Evolutionary conservation across 1,140 invertebrate species (phyloP).

Genomic region (Samia ricini): DNA sequence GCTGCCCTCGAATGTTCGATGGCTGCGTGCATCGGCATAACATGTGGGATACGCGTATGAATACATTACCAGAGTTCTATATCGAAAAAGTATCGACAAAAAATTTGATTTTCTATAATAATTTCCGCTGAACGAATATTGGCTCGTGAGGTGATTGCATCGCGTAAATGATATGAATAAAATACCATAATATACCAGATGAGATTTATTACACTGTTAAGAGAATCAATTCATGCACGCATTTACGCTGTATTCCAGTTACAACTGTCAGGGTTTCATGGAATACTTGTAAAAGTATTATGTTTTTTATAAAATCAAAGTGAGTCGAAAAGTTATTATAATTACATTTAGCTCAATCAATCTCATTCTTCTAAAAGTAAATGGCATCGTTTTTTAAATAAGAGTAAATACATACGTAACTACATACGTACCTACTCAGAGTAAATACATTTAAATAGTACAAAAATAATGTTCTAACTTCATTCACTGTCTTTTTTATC

Average conservation of each 20-base stretch:
- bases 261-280: background rate
- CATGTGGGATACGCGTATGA: slow-evolving; percentile 46
- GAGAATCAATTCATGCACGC: background rate
- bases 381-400: too few species aligned
- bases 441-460: too few species aligned
- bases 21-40: slow-evolving; percentile 46
- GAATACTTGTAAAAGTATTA: too few species aligned
- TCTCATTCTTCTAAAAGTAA: too few species aligned
- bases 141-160: background rate
- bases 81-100: slow-evolving; percentile 40
- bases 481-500: too few species aligned
- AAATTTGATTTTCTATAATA: slow-evolving; percentile 49
- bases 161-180: slow-evolving; percentile 4
- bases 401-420: too few species aligned
- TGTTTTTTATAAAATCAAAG: too few species aligned
- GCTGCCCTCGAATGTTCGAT: slow-evolving; percentile 40
- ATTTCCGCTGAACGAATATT: slow-evolving; percentile 16
- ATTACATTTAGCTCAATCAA: too few species aligned
- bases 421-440: too few species aligned
- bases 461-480: too few species aligned
- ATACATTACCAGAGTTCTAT: slow-evolving; percentile 44
- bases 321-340: too few species aligned
- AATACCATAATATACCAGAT: slow-evolving; percentile 8
- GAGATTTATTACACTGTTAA: slow-evolving; percentile 4
- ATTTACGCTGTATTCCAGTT: background rate